Conservation (phyloP, 2,113 vertebrate genomes). For the Monopterus albus region DNA sequence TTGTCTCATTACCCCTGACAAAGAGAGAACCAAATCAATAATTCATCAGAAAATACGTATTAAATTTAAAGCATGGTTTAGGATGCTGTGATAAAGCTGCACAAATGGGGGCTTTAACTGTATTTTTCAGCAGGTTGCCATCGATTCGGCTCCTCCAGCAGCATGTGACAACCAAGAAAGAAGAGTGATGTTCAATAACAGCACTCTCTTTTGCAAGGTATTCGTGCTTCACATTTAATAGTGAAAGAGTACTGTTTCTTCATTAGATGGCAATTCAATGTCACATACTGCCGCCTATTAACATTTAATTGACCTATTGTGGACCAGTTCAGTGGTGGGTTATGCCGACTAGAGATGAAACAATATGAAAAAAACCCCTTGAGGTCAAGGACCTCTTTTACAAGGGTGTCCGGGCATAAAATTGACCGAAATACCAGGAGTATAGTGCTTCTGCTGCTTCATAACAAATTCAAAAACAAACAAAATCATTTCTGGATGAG, state of each 20-base stretch:
- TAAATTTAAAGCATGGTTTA: constrained; percentile 38
- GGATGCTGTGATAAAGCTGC: constrained; percentile 44
- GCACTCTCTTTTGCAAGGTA: constrained; percentile 31
- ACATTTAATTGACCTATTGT: constrained; percentile 48
- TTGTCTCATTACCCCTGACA: too few species aligned
- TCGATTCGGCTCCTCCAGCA: constrained; percentile 44
- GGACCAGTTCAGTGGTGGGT: constrained; percentile 2
- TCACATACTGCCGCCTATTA: constrained; percentile 33
- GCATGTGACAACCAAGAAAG: constrained; percentile 34
- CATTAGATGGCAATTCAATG: constrained; percentile 39
- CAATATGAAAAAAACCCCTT: too few species aligned
- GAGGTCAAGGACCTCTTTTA: too few species aligned
- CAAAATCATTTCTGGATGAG: too few species aligned
- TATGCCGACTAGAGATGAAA: too few species aligned
- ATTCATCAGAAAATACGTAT: constrained; percentile 65
- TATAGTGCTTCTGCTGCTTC: too few species aligned
- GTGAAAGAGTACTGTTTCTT: constrained; percentile 41
- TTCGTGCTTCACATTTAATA: constrained; percentile 50
- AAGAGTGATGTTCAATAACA: constrained; percentile 52
- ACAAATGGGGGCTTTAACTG: constrained; percentile 38
- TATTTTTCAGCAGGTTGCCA: constrained; percentile 55
- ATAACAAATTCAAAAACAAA: too few species aligned
- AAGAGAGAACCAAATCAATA: constrained; percentile 65
- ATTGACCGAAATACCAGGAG: too few species aligned
- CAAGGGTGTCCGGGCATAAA: too few species aligned